Conservation (phyloP, 2,888 invertebrate genomes). For the Rotaria socialis region DNA sequence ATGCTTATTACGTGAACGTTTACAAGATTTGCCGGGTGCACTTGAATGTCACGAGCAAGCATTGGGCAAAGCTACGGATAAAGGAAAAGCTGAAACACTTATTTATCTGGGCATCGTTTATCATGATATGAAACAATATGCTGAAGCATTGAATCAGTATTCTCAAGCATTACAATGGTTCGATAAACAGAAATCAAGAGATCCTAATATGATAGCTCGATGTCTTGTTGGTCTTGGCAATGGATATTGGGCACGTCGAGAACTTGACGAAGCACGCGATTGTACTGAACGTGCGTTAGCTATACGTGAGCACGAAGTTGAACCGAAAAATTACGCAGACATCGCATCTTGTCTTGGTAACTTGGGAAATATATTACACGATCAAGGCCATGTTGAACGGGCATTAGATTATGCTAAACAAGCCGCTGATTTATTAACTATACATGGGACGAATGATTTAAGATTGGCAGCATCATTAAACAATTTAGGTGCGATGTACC, state of each 20-base stretch:
- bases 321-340: neutral
- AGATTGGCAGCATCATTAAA: neutral
- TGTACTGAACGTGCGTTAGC: neutral
- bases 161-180: neutral
- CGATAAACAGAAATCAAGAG: neutral
- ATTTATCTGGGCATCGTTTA: neutral
- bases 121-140: neutral
- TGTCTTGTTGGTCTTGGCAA: neutral
- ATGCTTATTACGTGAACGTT: neutral
- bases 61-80: neutral
- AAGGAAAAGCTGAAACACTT: neutral
- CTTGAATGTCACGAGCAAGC: neutral
- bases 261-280: neutral
- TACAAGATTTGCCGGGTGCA: neutral
- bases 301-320: neutral
- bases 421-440: neutral
- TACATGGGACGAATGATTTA: neutral
- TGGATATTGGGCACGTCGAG: neutral
- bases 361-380: slow-evolving; percentile 5
- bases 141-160: neutral
- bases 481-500: slow-evolving; percentile 16
- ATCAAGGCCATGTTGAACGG: neutral
- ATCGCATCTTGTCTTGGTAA: neutral
- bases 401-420: neutral
- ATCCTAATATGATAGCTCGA: neutral